Percentiles rank a stretch among this genome's conserved stretches.
phyloP scores from a whole-genome alignment of 2,113 vertebrate genomes.

The Odobenus rosmarus region DNA sequence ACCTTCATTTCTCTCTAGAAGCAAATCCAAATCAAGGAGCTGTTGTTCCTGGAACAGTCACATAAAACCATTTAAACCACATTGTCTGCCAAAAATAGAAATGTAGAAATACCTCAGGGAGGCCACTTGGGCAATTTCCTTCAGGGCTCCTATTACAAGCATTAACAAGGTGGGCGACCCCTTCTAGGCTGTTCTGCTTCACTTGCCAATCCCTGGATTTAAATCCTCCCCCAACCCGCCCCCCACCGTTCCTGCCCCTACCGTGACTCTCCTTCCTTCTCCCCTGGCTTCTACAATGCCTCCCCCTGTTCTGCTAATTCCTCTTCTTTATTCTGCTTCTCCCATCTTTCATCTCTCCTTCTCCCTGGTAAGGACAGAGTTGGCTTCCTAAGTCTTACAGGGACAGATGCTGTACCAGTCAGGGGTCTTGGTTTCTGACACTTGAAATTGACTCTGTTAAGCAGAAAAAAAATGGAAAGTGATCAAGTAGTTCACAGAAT shows the following conservation, averaged over 20 bases:
- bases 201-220: neutral
- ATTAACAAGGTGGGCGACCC: constrained; percentile 54
- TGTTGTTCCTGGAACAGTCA: constrained; percentile 61
- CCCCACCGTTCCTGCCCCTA: rapidly evolving
- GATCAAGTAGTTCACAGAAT: constrained; percentile 61
- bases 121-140: constrained; percentile 45
- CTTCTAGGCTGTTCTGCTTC: neutral
- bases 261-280: neutral
- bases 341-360: neutral
- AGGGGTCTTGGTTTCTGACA: constrained; percentile 71
- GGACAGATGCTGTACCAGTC: constrained; percentile 69
- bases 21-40: constrained; percentile 63
- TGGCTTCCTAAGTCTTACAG: neutral
- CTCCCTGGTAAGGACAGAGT: neutral
- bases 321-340: neutral
- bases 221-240: rapidly evolving
- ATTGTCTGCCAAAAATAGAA: constrained; percentile 66
- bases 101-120: constrained; percentile 62
- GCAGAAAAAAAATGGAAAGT: neutral
- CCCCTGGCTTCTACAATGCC: neutral
- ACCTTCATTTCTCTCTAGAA: constrained; percentile 54
- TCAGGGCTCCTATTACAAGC: constrained; percentile 45
- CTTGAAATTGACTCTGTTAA: constrained; percentile 68
- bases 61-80: constrained; percentile 51
- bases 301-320: neutral